Percentiles rank a stretch among this genome's conserved stretches.
phyloP scores from a whole-genome alignment of 1,140 invertebrate species.

The Orussus abietinus region DNA sequence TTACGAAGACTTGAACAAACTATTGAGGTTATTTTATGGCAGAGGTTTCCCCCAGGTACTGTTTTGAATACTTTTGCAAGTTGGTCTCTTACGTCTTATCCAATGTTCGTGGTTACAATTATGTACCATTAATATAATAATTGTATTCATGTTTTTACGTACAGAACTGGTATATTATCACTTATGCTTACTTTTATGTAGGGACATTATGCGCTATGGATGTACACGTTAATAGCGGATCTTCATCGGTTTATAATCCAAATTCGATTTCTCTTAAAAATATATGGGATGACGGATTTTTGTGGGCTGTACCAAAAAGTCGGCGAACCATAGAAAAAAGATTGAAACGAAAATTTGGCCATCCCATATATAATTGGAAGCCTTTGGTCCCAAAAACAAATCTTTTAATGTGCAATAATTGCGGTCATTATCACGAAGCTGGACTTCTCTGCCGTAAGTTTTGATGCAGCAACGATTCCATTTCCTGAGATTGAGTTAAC shows the following conservation, averaged over 20 bases:
- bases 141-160: no score
- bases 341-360: constrained; percentile 67
- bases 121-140: no score
- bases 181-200: no score
- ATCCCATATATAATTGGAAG: constrained; percentile 63
- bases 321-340: constrained; percentile 72
- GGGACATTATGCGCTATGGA: constrained; percentile 34
- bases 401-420: constrained; percentile 69
- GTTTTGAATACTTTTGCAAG: neutral
- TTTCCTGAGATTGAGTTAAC: neutral
- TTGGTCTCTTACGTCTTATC: neutral
- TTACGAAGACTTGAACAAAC: constrained; percentile 40
- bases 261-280: constrained; percentile 56
- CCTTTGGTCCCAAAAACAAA: constrained; percentile 67
- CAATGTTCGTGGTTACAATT: no score
- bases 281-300: constrained; percentile 67
- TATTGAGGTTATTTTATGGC: constrained; percentile 35
- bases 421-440: constrained; percentile 77
- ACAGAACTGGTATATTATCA: no score
- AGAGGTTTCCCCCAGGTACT: constrained; percentile 51
- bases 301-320: constrained; percentile 78
- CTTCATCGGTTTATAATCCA: constrained; percentile 11
- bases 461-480: constrained; percentile 12
- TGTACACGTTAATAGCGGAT: no score
- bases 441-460: constrained; percentile 74